Evolutionary conservation across 2,113 vertebrate genomes (phyloP).

Genomic region (Semnornis frantzii): DNA sequence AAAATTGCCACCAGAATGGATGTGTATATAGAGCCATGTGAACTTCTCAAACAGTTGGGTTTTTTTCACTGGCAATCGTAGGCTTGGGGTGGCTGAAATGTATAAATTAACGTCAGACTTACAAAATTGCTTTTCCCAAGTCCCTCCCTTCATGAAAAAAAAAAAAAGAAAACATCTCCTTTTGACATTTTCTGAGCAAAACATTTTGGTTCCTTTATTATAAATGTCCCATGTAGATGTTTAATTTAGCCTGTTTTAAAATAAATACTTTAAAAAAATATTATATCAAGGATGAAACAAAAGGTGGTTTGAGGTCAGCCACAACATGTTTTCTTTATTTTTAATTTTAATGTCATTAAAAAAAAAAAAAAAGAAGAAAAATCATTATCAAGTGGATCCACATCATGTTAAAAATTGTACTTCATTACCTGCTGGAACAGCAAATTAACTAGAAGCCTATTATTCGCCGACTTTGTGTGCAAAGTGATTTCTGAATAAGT

Average conservation of each 20-base stretch:
- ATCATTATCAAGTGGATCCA: background rate
- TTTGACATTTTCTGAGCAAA: background rate
- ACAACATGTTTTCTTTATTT: background rate
- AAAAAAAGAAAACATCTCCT: background rate
- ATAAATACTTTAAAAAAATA: background rate
- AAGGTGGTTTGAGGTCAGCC: background rate
- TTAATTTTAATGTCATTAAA: background rate
- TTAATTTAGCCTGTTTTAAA: background rate
- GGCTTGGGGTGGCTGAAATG: background rate
- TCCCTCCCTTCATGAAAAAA: background rate
- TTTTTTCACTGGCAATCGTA: background rate
- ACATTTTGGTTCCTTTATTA: background rate
- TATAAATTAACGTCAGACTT: background rate
- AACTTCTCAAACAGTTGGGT: background rate
- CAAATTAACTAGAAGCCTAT: background rate
- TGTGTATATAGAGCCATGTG: background rate
- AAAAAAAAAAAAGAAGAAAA: background rate
- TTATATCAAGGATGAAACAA: background rate
- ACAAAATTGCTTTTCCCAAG: background rate
- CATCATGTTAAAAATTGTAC: background rate
- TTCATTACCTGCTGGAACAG: background rate
- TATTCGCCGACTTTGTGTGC: background rate
- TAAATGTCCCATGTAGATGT: background rate
- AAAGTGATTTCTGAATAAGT: background rate
- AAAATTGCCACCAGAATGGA: background rate